Evolutionary conservation across 2,888 invertebrate species (phyloP), one percentile per base, ranked within the genome.

Genomic region (Ashinkailepas kermadecensis): DNA sequence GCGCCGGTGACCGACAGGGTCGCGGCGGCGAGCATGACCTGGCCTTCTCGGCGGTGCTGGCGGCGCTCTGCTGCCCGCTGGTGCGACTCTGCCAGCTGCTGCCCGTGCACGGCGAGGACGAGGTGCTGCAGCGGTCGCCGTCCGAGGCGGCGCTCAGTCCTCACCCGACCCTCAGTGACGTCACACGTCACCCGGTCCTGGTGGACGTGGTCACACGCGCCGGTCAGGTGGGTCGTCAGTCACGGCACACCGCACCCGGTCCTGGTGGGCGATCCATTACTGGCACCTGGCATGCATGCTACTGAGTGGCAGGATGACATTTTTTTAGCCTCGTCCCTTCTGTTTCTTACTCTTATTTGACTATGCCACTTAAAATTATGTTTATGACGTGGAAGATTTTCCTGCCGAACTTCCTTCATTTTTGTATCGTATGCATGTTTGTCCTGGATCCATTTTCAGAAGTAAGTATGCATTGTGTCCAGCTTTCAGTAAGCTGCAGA

Each of bases 11-110:
- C 13, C 11, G 13, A 10, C 70, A 70, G 70, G 39, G 70, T 13
- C 39, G 70, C 13, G 83, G 82, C 64, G 80, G 82, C 18, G 83
- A 84, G 56, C 84, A 87, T 85, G 92, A 92, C 85, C 90, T 93
- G 81, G 88, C 94, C 3, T 87, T 95, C 81, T 93, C 93, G 83
- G 93, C 96, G 0, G 93, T 95, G 6, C 90, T 96, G 83, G 94
- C 95, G 78, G 94, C 97, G 0, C 89, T 97, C 84, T 95, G 95
- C 86, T 92, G 92, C 78, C 93, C 94, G 0, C 91, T 91, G 4
- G 91, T 94, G 25, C 91, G 93, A 83, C 88, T 94, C 59, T 21
- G 54, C 90, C 93, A 62, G 92, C 91, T 82, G 93, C 93, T 57
- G 92, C 94, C 87, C 94, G 94, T 12, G 90, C 94, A 82, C 88